Base-by-base conservation (phyloP, 2,113 vertebrate genomes). In the Nycticebus coucang region DNA sequence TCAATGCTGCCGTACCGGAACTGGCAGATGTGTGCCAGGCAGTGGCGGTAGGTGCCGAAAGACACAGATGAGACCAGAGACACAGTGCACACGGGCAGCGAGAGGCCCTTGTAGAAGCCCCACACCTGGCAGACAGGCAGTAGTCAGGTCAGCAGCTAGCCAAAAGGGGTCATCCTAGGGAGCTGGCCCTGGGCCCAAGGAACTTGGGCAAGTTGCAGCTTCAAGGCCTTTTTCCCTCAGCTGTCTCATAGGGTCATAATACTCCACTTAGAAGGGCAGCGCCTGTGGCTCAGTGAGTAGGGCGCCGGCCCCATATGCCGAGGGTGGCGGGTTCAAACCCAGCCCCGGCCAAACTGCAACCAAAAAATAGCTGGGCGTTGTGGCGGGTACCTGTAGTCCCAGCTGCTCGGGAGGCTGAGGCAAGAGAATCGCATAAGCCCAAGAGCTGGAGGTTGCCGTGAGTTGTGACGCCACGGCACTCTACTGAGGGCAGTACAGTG, bases 51-150 rank as follows among this genome's bases (percentile, higher is more conserved):
- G 0, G 98, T 98, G 71, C 99, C 99, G 1, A 99, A 99, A 0
- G 99, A 98, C 92, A 99, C 97, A 0, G 99, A 99, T 0, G 99
- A 99, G 87, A 99, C 98, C 91, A 98, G 72, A 0, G 99, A 99
- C 22, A 99, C 98, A 0, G 98, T 97, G 30, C 98, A 98, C 11
- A 98, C 97, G 0, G 99, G 99, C 71, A 99, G 98, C 0, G 98
- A 98, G 93, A 99, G 97, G 10, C 99, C 99, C 75, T 98, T 98
- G 97, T 99, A 99, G 98, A 99, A 99, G 4, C 99, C 99, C 78
- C 97, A 37, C 8, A 99, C 89, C 99, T 99, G 87, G 64, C 0
- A 19, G 22, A 22, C 2, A 1, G 50, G 9, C 33, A 18, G 0
- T 0, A 4, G 82, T 96, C 72, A 95, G 93, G 53, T 55, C 12